Percentiles rank a stretch among this genome's conserved stretches.
Evolutionary conservation across 1,140 invertebrate species (phyloP).

Genomic region (Druon quercuslanigerum): DNA sequence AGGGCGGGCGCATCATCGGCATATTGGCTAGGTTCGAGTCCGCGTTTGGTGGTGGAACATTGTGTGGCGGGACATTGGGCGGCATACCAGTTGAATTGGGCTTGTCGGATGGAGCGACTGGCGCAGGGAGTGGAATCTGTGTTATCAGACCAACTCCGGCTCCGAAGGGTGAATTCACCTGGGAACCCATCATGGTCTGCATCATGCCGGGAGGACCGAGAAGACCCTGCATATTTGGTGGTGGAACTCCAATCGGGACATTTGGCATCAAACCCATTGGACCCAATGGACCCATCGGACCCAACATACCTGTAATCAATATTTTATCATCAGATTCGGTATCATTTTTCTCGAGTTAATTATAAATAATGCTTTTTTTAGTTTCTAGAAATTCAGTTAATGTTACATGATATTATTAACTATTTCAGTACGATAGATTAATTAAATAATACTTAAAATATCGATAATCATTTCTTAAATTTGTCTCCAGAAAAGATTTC

Average conservation of each 20-base stretch:
- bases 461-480: too few relatives aligned
- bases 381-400: too few relatives aligned
- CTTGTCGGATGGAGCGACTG: conserved; percentile 72
- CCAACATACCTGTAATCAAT: conserved; percentile 67
- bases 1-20: conserved; percentile 69
- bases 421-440: too few relatives aligned
- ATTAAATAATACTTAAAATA: too few relatives aligned
- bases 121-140: conserved; percentile 73
- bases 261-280: conserved; percentile 78
- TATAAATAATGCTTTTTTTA: too few relatives aligned
- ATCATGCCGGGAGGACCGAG: conserved; percentile 76
- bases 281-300: conserved; percentile 73
- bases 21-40: conserved; percentile 69
- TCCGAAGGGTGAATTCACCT: conserved; percentile 73
- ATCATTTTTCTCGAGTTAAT: too few relatives aligned
- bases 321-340: conserved; percentile 9
- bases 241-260: conserved; percentile 80
- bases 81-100: conserved; percentile 72
- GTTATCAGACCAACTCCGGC: conserved; percentile 70
- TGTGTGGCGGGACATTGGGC: conserved; percentile 71
- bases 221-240: conserved; percentile 78
- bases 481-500: too few relatives aligned
- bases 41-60: conserved; percentile 71
- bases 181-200: conserved; percentile 73
- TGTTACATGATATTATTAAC: too few relatives aligned